These are phyloP conservation scores for Fulica atra DNA, from an alignment of 2,113 vertebrate species.

Conservation along the genomic window DNA sequence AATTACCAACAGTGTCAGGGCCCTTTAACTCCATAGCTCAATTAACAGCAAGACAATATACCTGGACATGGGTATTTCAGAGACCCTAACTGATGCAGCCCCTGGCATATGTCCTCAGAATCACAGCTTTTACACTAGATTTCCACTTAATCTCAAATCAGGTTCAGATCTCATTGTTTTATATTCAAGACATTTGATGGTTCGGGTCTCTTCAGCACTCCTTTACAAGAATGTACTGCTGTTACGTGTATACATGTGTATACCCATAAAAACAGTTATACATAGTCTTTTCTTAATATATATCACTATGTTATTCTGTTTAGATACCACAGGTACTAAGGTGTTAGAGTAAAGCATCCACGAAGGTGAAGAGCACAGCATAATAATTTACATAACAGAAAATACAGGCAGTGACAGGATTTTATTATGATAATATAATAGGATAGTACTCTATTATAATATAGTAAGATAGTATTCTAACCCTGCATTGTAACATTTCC, in stretches of 20 bases:
- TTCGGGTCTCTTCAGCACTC: background rate
- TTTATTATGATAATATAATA: background rate
- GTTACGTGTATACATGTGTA: background rate
- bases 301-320: background rate
- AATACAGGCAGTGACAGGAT: background rate
- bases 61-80: background rate
- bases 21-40: background rate
- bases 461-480: background rate
- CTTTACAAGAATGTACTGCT: background rate
- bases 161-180: background rate
- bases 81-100: background rate
- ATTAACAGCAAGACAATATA: background rate
- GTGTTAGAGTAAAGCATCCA: background rate
- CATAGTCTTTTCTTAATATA: background rate
- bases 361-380: background rate
- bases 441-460: background rate
- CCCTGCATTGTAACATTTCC: background rate
- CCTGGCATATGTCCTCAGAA: background rate
- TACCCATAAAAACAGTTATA: background rate
- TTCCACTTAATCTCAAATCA: background rate
- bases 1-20: background rate
- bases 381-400: background rate
- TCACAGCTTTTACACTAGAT: background rate
- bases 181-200: background rate
- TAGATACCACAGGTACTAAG: background rate